Conservation (phyloP, 2,113 vertebrate genomes). For the Anthoscopus minutus region DNA sequence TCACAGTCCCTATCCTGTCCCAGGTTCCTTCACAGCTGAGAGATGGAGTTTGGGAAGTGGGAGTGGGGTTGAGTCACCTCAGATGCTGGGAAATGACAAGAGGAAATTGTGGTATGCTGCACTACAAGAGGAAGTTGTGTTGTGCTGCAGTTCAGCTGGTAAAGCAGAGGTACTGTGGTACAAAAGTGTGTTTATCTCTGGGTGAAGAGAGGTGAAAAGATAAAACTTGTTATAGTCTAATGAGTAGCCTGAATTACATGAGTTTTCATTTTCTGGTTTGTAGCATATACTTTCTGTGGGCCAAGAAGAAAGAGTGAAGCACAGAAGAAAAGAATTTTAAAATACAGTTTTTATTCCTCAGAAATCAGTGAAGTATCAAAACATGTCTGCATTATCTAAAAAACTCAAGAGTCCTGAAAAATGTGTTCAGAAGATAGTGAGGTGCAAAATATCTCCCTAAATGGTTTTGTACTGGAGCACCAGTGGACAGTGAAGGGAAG, state of each 20-base stretch:
- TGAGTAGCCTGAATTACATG: background rate
- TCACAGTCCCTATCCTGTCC: background rate
- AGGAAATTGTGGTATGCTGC: background rate
- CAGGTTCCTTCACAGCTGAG: background rate
- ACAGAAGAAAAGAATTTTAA: background rate
- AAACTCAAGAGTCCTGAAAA: background rate
- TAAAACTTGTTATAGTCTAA: background rate
- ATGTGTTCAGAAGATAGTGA: background rate
- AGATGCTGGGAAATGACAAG: background rate
- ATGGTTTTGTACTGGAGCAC: background rate
- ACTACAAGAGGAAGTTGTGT: background rate
- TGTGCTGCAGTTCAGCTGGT: background rate
- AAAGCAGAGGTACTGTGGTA: background rate
- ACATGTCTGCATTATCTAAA: background rate
- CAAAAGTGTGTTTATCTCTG: background rate
- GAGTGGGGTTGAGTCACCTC: background rate
- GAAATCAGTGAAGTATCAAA: background rate
- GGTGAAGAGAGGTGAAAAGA: background rate
- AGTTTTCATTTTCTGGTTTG: background rate
- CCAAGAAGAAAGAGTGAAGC: background rate
- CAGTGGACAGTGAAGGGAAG: background rate
- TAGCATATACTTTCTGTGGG: background rate
- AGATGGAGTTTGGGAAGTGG: background rate
- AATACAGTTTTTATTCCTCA: background rate
- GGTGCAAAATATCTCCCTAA: background rate